Conservation (phyloP, 2,888 invertebrate species). For the Apodemia zela region DNA sequence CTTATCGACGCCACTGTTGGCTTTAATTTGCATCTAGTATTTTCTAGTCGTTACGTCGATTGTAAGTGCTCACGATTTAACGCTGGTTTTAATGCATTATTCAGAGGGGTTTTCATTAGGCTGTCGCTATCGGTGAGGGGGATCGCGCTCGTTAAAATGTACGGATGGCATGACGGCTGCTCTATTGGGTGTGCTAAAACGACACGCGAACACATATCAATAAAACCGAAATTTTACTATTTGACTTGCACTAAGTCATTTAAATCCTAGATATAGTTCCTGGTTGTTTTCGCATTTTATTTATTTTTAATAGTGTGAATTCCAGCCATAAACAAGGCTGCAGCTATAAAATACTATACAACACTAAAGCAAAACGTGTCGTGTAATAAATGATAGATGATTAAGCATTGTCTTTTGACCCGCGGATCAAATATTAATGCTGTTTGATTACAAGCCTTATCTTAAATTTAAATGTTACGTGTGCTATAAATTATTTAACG, state of each 20-base stretch:
- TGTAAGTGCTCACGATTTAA: slow-evolving; percentile 77
- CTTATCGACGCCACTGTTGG: slow-evolving; percentile 67
- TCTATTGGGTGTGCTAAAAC: slow-evolving; percentile 54
- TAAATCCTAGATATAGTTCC: not conserved
- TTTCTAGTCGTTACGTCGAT: slow-evolving; percentile 66
- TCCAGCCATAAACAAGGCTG: slow-evolving; percentile 3
- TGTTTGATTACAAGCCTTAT: slow-evolving; percentile 5
- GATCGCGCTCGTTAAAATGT: slow-evolving; percentile 78
- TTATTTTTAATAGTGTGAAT: not conserved
- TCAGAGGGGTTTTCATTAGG: slow-evolving; percentile 78
- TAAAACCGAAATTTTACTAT: slow-evolving; percentile 41
- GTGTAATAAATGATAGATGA: slow-evolving; percentile 15
- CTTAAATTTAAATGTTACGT: slow-evolving; percentile 6
- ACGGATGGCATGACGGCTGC: slow-evolving; percentile 77
- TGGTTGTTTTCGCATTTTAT: not conserved
- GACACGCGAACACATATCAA: slow-evolving; percentile 56
- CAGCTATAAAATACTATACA: slow-evolving; percentile 15
- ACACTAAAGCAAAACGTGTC: slow-evolving; percentile 12
- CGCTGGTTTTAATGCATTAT: slow-evolving; percentile 80
- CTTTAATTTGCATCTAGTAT: slow-evolving; percentile 75
- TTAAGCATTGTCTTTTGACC: slow-evolving; percentile 3
- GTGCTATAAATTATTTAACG: slow-evolving; percentile 1
- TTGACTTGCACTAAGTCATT: not conserved
- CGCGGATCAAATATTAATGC: slow-evolving; percentile 5
- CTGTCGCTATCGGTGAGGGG: slow-evolving; percentile 68